These are phyloP conservation scores for Apocrypta bakeri DNA, from an alignment of 1,140 invertebrate genomes.

Conservation along the genomic window DNA sequence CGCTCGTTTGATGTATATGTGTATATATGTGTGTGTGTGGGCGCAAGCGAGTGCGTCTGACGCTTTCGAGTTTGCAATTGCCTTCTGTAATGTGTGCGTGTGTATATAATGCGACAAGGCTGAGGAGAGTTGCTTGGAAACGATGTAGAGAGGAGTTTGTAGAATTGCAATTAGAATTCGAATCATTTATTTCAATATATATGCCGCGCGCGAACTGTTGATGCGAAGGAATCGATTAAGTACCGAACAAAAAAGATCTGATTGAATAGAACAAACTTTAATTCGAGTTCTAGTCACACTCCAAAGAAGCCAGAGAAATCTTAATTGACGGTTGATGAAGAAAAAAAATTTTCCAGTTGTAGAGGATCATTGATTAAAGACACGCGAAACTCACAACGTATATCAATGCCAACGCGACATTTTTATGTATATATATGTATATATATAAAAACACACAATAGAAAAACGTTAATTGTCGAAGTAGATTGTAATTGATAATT, in stretches of 20 bases:
- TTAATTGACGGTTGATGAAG: background rate
- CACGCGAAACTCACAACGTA: too few relatives aligned
- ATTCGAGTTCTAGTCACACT: conserved; percentile 42
- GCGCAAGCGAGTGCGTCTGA: conserved; percentile 36
- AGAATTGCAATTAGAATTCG: conserved; percentile 17
- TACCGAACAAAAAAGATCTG: background rate
- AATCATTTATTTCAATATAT: conserved; percentile 27
- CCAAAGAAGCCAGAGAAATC: background rate
- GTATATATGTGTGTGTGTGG: background rate
- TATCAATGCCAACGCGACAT: too few relatives aligned
- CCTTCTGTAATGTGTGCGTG: background rate
- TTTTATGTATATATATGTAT: too few relatives aligned
- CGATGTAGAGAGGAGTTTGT: background rate
- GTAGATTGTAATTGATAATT: conserved; percentile 56
- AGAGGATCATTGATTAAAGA: background rate
- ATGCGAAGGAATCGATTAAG: background rate
- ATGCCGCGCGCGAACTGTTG: background rate
- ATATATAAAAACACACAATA: background rate
- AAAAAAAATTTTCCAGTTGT: background rate
- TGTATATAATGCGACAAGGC: background rate
- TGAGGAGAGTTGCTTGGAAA: background rate
- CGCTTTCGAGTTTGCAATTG: conserved; percentile 22
- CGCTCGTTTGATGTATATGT: background rate
- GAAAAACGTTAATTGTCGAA: background rate
- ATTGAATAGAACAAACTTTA: conserved; percentile 20